These are phyloP conservation scores for Aurelia sp. DNA, from an alignment of 30 jellyfish, hydroid and myxozoan species.

Conservation along the genomic window DNA sequence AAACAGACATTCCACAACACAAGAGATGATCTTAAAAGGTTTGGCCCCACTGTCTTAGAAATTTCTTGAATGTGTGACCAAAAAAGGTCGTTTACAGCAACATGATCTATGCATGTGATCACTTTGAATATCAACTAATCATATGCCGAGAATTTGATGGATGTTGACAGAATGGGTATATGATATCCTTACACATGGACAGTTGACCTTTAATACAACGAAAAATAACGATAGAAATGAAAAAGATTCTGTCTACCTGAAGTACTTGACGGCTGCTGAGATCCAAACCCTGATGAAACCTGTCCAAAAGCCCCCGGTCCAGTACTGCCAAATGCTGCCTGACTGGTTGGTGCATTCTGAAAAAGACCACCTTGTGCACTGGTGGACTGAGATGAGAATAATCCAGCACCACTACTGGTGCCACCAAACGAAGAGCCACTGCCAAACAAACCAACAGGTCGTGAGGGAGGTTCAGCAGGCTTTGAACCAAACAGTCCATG, in stretches of 20 bases:
- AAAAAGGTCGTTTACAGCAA: no score
- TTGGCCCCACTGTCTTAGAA: no score
- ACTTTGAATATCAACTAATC: no score
- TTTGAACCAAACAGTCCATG: conserved; percentile 69
- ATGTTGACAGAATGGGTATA: no score
- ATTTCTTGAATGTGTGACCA: no score
- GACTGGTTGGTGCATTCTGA: conserved; percentile 18
- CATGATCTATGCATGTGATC: no score
- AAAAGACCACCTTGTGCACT: conserved; percentile 42
- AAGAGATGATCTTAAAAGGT: no score
- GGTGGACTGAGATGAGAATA: conserved; percentile 13
- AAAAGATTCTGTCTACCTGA: background rate
- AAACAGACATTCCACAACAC: no score
- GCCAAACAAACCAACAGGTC: conserved; percentile 65
- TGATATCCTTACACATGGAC: no score
- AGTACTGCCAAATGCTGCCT: conserved; percentile 39
- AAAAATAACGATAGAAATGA: background rate
- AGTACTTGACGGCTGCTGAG: conserved; percentile 22
- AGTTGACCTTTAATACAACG: background rate
- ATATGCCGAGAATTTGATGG: no score
- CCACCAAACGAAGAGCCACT: conserved; percentile 10
- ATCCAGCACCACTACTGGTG: conserved; percentile 9
- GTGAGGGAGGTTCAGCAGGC: conserved; percentile 23
- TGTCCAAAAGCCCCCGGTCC: conserved; percentile 49
- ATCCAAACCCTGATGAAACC: conserved; percentile 16